phyloP scores from a whole-genome alignment of 2,888 invertebrate genomes.

The Netelia virgata region DNA sequence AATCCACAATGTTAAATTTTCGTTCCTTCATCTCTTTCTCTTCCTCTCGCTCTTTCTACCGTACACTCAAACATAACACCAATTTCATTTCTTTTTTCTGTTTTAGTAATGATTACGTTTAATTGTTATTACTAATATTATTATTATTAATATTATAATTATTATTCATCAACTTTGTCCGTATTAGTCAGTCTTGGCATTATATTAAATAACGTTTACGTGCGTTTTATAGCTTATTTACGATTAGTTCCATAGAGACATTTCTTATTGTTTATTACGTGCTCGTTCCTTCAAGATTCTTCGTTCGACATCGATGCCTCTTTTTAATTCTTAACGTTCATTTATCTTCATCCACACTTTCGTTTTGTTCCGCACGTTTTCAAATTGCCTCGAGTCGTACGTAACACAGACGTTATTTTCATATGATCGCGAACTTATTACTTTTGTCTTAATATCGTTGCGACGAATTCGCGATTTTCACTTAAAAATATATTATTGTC shows the following conservation, averaged over 20 bases:
- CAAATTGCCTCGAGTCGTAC: constrained; percentile 1
- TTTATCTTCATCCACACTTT: constrained; percentile 37
- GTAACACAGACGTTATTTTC: background rate
- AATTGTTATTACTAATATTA: constrained; percentile 68
- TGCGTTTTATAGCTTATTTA: constrained; percentile 62
- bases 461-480: constrained; percentile 68
- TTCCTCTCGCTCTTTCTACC: constrained; percentile 76
- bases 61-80: constrained; percentile 84
- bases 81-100: constrained; percentile 75
- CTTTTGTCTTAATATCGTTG: constrained; percentile 4
- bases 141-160: constrained; percentile 66
- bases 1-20: constrained; percentile 82
- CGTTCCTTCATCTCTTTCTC: background rate
- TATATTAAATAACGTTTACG: constrained; percentile 67
- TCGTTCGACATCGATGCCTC: background rate
- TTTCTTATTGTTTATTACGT: constrained; percentile 40
- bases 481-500: constrained; percentile 85
- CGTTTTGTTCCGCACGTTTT: background rate
- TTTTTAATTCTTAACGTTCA: constrained; percentile 18
- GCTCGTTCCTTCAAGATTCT: constrained; percentile 8
- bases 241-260: constrained; percentile 47
- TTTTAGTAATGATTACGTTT: constrained; percentile 58
- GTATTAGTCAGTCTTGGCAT: constrained; percentile 74
- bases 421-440: constrained; percentile 8
- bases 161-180: constrained; percentile 67